phyloP scores from a whole-genome alignment of 2,113 vertebrate genomes.

The Nothobranchius furzeri region DNA sequence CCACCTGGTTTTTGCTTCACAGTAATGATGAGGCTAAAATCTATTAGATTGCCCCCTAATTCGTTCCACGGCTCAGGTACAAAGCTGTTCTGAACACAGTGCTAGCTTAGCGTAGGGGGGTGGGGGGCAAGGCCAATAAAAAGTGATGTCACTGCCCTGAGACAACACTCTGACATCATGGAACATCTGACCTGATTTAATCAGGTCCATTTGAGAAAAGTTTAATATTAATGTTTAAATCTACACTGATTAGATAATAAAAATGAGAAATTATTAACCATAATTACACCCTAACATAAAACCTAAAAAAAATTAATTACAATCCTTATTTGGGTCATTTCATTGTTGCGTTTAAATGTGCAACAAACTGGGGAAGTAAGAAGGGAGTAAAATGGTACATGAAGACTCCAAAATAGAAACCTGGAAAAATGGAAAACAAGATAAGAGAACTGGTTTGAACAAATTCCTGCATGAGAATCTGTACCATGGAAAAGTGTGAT shows the following conservation, averaged over 20 bases:
- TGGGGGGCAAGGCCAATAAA: constrained; percentile 15
- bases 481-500: constrained; percentile 35
- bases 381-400: constrained; percentile 15
- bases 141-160: constrained; percentile 1
- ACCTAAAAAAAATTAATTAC: background rate
- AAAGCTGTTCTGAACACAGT: constrained; percentile 11
- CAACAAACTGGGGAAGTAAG: constrained; percentile 7
- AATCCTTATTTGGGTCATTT: too few relatives aligned
- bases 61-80: constrained; percentile 37
- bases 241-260: too few relatives aligned
- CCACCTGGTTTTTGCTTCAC: constrained; percentile 22
- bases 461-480: constrained; percentile 19
- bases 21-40: constrained; percentile 35
- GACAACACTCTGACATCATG: constrained; percentile 11
- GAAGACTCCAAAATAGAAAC: constrained; percentile 35
- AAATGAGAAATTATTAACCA: background rate
- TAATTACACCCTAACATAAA: too few relatives aligned
- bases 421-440: constrained; percentile 63
- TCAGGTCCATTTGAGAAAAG: constrained; percentile 8
- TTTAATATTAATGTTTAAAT: background rate
- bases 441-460: constrained; percentile 49
- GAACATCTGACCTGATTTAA: background rate
- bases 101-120: constrained; percentile 33
- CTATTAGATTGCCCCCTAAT: constrained; percentile 29
- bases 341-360: too few relatives aligned